Conservation (phyloP, 2,113 vertebrate species). For the Hippolais icterina region DNA sequence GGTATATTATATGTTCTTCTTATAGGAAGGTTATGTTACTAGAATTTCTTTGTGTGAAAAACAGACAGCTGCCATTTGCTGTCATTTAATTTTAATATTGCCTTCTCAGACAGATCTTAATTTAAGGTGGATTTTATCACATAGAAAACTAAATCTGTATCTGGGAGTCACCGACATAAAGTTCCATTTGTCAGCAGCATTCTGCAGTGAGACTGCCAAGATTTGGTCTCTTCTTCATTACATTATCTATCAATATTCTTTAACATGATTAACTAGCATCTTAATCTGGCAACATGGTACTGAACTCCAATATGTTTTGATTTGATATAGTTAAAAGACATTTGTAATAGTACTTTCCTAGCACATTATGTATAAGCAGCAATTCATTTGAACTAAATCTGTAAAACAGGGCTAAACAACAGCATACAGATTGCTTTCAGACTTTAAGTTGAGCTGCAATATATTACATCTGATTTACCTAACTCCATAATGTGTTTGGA, state of each 20-base stretch:
- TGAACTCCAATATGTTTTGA: neutral
- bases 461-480: neutral
- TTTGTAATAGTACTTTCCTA: neutral
- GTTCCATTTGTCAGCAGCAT: neutral
- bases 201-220: neutral
- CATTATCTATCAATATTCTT: neutral
- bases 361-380: neutral
- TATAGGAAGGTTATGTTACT: constrained; percentile 32
- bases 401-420: neutral
- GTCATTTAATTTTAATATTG: neutral
- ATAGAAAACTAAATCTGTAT: neutral
- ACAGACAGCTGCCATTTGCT: neutral
- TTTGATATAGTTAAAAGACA: neutral
- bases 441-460: neutral
- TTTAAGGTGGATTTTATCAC: neutral
- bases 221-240: neutral
- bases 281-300: neutral
- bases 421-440: neutral
- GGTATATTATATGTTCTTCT: constrained; percentile 29
- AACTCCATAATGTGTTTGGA: neutral
- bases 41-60: constrained; percentile 43
- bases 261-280: neutral
- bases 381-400: neutral
- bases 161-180: neutral
- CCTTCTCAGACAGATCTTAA: neutral